phyloP scores from a whole-genome alignment of 2,888 invertebrate species.

The Andrena chrysosceles region DNA sequence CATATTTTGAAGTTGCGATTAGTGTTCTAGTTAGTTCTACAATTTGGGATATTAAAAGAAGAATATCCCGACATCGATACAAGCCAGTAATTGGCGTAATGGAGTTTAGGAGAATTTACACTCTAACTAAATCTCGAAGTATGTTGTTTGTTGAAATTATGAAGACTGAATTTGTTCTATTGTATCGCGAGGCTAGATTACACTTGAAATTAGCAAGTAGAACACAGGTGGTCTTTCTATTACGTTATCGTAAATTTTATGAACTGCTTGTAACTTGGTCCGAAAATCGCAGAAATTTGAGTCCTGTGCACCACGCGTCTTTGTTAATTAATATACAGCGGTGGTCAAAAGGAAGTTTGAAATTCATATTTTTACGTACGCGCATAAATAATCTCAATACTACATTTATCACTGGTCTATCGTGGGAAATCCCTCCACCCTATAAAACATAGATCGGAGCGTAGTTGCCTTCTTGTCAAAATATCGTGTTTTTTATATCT shows the following conservation, averaged over 20 bases:
- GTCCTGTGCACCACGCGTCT: slow-evolving; percentile 55
- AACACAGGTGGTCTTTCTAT: slow-evolving; percentile 6
- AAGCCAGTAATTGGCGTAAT: slow-evolving; percentile 10
- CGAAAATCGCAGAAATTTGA: slow-evolving; percentile 43
- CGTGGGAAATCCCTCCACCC: neutral
- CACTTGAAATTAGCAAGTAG: neutral
- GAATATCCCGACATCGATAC: neutral
- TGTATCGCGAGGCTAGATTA: slow-evolving; percentile 10
- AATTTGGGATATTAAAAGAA: slow-evolving; percentile 1
- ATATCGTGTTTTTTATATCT: neutral
- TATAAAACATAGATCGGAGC: neutral
- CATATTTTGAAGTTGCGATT: slow-evolving; percentile 5
- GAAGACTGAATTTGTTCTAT: slow-evolving; percentile 16
- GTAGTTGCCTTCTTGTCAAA: neutral
- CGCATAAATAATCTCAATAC: neutral
- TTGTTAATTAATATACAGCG: slow-evolving; percentile 47
- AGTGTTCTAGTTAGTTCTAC: slow-evolving; percentile 5
- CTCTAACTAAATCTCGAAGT: neutral
- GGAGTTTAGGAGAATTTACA: slow-evolving; percentile 18
- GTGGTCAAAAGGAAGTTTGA: neutral
- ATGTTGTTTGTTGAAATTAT: slow-evolving; percentile 5
- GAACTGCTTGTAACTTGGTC: slow-evolving; percentile 1
- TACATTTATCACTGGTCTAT: neutral
- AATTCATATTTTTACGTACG: neutral
- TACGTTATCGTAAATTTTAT: slow-evolving; percentile 22